Evolutionary conservation across 1,140 invertebrate genomes (phyloP).

Genomic region (Geopemphigus sp.): DNA sequence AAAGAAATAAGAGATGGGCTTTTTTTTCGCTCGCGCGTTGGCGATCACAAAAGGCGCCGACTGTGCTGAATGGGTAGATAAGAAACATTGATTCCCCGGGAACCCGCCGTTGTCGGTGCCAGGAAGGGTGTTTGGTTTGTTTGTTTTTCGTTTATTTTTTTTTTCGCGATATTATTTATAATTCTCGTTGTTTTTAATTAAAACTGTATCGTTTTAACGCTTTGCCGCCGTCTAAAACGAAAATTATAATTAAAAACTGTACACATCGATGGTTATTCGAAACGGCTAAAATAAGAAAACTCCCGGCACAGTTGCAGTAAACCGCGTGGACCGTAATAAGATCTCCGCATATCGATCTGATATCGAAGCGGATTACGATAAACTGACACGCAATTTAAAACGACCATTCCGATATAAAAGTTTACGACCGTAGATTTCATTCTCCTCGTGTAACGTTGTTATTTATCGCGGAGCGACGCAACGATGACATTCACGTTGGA

Average conservation of each 20-base stretch:
- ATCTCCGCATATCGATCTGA: conserved; percentile 3
- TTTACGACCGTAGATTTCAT: conserved; percentile 10
- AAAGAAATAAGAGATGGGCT: conserved; percentile 30
- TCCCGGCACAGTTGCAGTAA: background rate
- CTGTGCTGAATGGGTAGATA: conserved; percentile 37
- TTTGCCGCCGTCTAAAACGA: conserved; percentile 8
- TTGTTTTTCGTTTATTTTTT: conserved; percentile 24
- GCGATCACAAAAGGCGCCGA: conserved; percentile 47
- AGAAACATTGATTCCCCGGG: conserved; percentile 34
- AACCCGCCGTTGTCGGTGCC: too few species aligned
- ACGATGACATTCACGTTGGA: too few species aligned
- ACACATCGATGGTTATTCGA: conserved; percentile 9
- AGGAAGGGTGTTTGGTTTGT: conserved; percentile 32
- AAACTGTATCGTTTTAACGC: conserved; percentile 46
- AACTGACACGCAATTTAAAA: conserved; percentile 5
- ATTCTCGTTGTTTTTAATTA: conserved; percentile 43
- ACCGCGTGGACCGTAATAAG: background rate
- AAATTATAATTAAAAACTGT: conserved; percentile 46
- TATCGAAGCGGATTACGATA: conserved; percentile 2
- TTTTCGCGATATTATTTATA: conserved; percentile 44
- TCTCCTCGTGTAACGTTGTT: background rate
- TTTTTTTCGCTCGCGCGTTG: conserved; percentile 8
- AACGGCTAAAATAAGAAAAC: background rate
- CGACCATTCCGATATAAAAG: background rate
- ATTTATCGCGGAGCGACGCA: too few species aligned